Evolutionary conservation across 1,140 invertebrate species (phyloP), one percentile per base, ranked within the genome.

Genomic region (Helicoverpa armigera): DNA sequence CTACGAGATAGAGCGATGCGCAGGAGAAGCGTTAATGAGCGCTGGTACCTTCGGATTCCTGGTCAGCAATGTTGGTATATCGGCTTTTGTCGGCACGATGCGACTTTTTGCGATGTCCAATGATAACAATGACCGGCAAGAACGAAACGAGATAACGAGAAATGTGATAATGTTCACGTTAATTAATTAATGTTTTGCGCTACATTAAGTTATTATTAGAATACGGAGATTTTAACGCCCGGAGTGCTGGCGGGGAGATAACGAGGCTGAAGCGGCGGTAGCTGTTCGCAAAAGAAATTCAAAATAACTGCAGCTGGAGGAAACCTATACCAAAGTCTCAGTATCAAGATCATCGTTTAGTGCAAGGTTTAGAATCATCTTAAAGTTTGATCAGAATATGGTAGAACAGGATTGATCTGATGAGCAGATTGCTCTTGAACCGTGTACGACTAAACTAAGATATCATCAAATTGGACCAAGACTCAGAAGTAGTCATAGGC

Each of bases 71-170:
- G 91, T 92, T 91, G 87, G 85, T 90, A 88, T 89, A 92, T 90
- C 92, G 83, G 90, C 93, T 91, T 94, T 94, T 94, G 93, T 94
- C 93, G 93, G 93, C 93, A 86, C 83, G 88, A 89, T 86, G 84
- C 82, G 78, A 87, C 87, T 94, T 94, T 94, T 94, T 94, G 92
- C 88, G 93, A 94, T 94, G 85, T 73, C 89, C 89, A 90, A 82
- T 92, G 93, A 94, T 94, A 94, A 94, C 92, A 93, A 92, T 90
- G 90, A 89, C 88, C 91, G 89, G 91, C 90, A 91, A 91, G 91
- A 90, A 90, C 90, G 90, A 88, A 89, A 83, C 82, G 86, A 87
- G 90, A 92, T 92, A 90, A 87, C 87, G 88, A 90, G 89, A 91
- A 90, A 88, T 86, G 84, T 88, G 90, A 94, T 94, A 93, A 91